Evolutionary conservation across 23 tunicate species (phyloP).

Genomic region (Ciona savignyi): DNA sequence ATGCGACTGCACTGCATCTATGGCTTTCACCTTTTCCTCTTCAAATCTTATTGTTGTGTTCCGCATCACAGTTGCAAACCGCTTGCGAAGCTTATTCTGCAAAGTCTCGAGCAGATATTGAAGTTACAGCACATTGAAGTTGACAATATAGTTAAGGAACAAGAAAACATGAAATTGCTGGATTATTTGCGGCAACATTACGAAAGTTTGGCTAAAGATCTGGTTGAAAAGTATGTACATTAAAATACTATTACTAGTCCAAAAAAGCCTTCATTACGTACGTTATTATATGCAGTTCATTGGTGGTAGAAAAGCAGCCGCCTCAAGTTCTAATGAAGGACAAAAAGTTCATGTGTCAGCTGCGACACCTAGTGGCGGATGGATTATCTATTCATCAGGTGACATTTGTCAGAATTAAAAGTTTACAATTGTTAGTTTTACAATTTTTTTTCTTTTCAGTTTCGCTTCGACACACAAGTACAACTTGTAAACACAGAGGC

Average conservation of each 20-base stretch:
- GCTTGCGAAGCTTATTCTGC: conserved; percentile 10
- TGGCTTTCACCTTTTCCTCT: background rate
- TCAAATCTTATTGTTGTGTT: too few species aligned
- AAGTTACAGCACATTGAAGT: conserved; percentile 18
- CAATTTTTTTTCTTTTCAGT: conserved; percentile 9
- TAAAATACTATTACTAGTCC: too few species aligned
- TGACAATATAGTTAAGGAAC: conserved; percentile 2
- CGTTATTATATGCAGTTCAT: conserved; percentile 30
- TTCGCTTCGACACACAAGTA: conserved; percentile 28
- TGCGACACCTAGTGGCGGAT: conserved; percentile 78
- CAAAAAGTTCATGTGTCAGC: conserved; percentile 65
- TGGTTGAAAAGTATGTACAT: conserved; percentile 6
- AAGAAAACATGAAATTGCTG: background rate
- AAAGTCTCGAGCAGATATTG: conserved; percentile 29
- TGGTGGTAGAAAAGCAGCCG: conserved; percentile 92
- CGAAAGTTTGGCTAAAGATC: conserved; percentile 26
- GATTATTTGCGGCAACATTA: conserved; percentile 12
- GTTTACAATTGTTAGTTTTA: background rate
- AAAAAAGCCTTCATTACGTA: too few species aligned
- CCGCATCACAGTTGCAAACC: too few species aligned
- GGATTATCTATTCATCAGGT: conserved; percentile 67
- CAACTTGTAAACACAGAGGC: conserved; percentile 37
- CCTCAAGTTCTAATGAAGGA: conserved; percentile 99
- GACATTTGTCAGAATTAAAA: background rate
- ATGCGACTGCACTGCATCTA: background rate